Percentiles rank a stretch among this genome's conserved stretches.
Evolutionary conservation across 92 coral and sea anemone genomes (phyloP).

Genomic region (Ricordea florida): DNA sequence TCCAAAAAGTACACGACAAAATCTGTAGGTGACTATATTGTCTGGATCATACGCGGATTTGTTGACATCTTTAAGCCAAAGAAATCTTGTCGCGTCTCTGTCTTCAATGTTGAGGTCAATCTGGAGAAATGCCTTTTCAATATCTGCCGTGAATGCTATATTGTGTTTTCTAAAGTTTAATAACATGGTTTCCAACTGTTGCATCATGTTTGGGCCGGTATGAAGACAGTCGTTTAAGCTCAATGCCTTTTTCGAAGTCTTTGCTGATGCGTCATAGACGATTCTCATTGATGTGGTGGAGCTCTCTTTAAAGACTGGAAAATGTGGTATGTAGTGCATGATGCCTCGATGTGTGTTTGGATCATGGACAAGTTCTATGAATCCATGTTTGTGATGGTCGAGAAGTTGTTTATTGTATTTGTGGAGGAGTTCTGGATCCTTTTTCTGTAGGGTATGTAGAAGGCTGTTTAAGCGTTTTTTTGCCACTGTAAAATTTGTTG

Average conservation of each 20-base stretch:
- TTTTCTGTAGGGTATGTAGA: constrained; percentile 30
- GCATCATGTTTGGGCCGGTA: constrained; percentile 44
- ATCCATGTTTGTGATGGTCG: constrained; percentile 53
- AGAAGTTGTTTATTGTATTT: constrained; percentile 47
- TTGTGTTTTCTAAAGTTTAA: constrained; percentile 43
- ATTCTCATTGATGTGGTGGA: constrained; percentile 48
- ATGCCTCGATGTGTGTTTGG: constrained; percentile 22
- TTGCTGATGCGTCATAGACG: constrained; percentile 58
- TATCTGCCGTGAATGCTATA: constrained; percentile 41
- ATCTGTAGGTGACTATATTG: constrained; percentile 33
- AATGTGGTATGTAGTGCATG: constrained; percentile 61
- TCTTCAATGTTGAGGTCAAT: constrained; percentile 42
- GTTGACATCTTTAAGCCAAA: constrained; percentile 52
- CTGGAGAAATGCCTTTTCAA: constrained; percentile 23
- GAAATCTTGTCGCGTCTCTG: constrained; percentile 68
- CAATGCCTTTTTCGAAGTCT: constrained; percentile 12
- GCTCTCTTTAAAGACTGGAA: constrained; percentile 68
- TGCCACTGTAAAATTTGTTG: not conserved
- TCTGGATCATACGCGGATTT: constrained; percentile 30
- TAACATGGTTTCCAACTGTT: constrained; percentile 15
- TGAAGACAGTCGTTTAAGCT: constrained; percentile 59
- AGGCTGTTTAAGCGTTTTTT: not conserved
- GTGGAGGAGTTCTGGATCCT: constrained; percentile 37
- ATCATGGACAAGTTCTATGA: constrained; percentile 43
- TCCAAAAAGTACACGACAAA: constrained; percentile 57